These are phyloP conservation scores for Abramis brama DNA, from an alignment of 2,113 vertebrate species.

Conservation along the genomic window DNA sequence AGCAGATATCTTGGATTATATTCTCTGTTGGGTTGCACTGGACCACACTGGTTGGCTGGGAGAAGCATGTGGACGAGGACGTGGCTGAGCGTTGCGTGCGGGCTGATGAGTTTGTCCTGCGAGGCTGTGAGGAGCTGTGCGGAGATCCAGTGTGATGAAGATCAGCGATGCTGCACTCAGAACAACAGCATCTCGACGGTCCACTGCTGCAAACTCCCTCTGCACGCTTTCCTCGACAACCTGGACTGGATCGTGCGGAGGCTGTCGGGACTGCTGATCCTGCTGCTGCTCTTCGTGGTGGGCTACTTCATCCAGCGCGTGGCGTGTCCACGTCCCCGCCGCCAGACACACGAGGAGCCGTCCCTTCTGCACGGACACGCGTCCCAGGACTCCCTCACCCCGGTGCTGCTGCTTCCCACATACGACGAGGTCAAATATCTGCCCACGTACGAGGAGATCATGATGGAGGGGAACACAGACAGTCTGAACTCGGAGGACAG, in stretches of 20 bases:
- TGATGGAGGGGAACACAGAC: constrained; percentile 78
- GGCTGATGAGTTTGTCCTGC: constrained; percentile 68
- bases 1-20: neutral
- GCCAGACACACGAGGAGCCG: constrained; percentile 74
- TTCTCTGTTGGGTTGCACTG: neutral
- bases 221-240: constrained; percentile 86
- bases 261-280: constrained; percentile 89
- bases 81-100: constrained; percentile 67
- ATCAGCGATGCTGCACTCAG: constrained; percentile 83
- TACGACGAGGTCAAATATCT: constrained; percentile 94
- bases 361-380: constrained; percentile 78
- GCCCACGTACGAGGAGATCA: constrained; percentile 92
- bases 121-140: constrained; percentile 78
- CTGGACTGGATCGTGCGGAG: constrained; percentile 88
- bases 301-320: constrained; percentile 92
- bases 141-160: constrained; percentile 80
- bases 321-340: constrained; percentile 86
- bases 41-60: neutral
- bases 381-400: constrained; percentile 84
- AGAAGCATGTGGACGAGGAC: constrained; percentile 59
- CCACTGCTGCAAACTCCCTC: constrained; percentile 82
- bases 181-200: constrained; percentile 76
- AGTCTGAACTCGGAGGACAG: constrained; percentile 53
- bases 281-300: constrained; percentile 88
- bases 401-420: constrained; percentile 81